A percentile compares a stretch with the other conserved stretches of the same genome.
phyloP scores from a whole-genome alignment of 2,113 vertebrate species.

The Varanus komodoensis region DNA sequence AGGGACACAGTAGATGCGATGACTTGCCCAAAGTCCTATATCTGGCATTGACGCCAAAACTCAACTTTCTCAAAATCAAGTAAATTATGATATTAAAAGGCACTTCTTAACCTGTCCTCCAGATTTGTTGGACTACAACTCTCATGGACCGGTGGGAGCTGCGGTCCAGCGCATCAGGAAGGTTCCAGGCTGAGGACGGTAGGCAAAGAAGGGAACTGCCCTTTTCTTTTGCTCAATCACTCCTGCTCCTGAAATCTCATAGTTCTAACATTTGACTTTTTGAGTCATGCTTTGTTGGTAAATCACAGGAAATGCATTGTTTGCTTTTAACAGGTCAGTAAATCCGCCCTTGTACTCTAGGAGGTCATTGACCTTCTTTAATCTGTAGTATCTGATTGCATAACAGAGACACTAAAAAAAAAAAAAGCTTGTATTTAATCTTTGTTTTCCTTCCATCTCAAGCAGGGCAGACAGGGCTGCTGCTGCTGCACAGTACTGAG shows the following conservation, averaged over 20 bases:
- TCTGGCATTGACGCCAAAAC: neutral
- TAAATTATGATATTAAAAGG: neutral
- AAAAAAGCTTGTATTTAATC: conserved; percentile 72
- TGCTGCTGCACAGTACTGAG: conserved; percentile 1
- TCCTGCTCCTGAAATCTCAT: neutral
- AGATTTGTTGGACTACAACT: too few relatives aligned
- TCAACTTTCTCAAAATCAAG: neutral
- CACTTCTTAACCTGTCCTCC: too few relatives aligned
- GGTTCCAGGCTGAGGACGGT: too few relatives aligned
- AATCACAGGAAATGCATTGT: conserved; percentile 45
- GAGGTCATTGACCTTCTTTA: conserved; percentile 71
- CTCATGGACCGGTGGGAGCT: too few relatives aligned
- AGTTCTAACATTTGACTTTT: neutral
- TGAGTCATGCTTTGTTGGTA: conserved; percentile 13
- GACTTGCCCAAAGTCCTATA: neutral
- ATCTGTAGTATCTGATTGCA: conserved; percentile 54
- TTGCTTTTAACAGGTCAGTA: conserved; percentile 46
- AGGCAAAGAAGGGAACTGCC: neutral
- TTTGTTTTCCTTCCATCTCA: conserved; percentile 63
- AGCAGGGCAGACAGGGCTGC: conserved; percentile 20
- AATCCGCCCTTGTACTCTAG: conserved; percentile 50
- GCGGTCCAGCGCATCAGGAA: too few relatives aligned
- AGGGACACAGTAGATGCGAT: neutral
- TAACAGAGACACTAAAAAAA: conserved; percentile 68
- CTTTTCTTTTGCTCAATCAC: neutral